Evolutionary conservation across 2,888 invertebrate species (phyloP), one percentile per base, ranked within the genome.

Genomic region (Erebia epiphron): DNA sequence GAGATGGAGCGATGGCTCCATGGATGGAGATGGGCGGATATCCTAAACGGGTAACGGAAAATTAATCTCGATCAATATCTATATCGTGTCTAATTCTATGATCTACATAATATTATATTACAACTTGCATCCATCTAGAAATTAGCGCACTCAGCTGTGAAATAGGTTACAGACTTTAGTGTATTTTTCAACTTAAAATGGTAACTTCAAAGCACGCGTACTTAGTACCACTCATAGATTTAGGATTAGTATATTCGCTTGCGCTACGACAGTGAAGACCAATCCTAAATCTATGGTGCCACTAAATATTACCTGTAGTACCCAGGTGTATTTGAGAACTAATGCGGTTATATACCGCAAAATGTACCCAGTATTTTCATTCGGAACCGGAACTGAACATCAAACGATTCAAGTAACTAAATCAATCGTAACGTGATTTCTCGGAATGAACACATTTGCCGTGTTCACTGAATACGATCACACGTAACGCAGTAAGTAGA

Each of bases 391-490:
- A 13, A 56, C 46, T 60, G 67, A 71, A 73, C 74, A 74, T 77
- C 74, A 73, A 76, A 76, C 73, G 60, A 58, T 67, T 70, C 73
- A 70, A n/a, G n/a, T n/a, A n/a, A n/a, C n/a, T n/a, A n/a, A 71
- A 64, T 66, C 61, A 70, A 75, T 70, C 72, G 75, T 60, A n/a
- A 52, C 64, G 68, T 74, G 72, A 75, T 78, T 75, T 76, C 74
- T 72, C 75, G 74, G 73, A 77, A 78, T 78, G 77, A 77, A 76
- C 76, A 75, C 69, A 75, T 75, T 72, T 66, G 73, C 56, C 60
- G 68, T 75, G 77, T 77, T 76, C 76, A 76, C 70, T 77, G 78
- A 75, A 72, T 73, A 68, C 68, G 73, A 74, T 72, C 76, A 74
- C 76, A 74, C 74, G 67, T 75, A 74, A 74, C 52, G 21, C 56